Evolutionary conservation across 1,140 invertebrate genomes (phyloP).

Genomic region (Lepidostoma basale): DNA sequence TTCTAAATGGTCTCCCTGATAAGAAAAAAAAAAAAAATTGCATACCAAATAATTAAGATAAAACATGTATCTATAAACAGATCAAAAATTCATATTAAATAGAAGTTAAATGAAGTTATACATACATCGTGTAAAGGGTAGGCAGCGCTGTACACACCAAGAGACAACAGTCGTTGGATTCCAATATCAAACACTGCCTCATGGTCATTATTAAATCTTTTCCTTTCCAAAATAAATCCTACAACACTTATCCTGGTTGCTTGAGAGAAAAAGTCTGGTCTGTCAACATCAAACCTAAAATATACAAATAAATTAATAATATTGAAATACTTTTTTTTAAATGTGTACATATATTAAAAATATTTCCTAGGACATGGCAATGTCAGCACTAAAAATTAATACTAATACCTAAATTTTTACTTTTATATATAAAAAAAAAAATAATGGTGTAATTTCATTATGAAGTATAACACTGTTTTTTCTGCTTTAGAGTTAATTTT

Average conservation of each 20-base stretch:
- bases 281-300: slow-evolving; percentile 79
- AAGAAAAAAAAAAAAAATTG: slow-evolving; percentile 5
- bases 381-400: too few relatives aligned
- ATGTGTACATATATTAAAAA: too few relatives aligned
- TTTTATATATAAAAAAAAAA: too few relatives aligned
- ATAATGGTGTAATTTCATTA: too few relatives aligned
- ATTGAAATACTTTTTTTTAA: too few relatives aligned
- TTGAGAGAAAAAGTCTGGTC: slow-evolving; percentile 83
- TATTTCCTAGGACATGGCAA: too few relatives aligned
- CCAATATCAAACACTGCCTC: slow-evolving; percentile 79
- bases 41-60: not conserved
- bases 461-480: too few relatives aligned
- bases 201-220: slow-evolving; percentile 73
- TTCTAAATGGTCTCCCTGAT: slow-evolving; percentile 72
- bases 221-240: slow-evolving; percentile 89
- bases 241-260: slow-evolving; percentile 85
- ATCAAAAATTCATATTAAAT: not conserved
- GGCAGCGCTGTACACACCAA: slow-evolving; percentile 80
- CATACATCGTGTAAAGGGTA: slow-evolving; percentile 92
- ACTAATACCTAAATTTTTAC: too few relatives aligned
- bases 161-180: slow-evolving; percentile 79
- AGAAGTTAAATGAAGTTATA: not conserved
- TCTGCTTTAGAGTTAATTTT: too few relatives aligned
- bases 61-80: not conserved
- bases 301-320: not conserved